phyloP scores from a whole-genome alignment of 2,113 vertebrate genomes.

The Clinocottus analis region DNA sequence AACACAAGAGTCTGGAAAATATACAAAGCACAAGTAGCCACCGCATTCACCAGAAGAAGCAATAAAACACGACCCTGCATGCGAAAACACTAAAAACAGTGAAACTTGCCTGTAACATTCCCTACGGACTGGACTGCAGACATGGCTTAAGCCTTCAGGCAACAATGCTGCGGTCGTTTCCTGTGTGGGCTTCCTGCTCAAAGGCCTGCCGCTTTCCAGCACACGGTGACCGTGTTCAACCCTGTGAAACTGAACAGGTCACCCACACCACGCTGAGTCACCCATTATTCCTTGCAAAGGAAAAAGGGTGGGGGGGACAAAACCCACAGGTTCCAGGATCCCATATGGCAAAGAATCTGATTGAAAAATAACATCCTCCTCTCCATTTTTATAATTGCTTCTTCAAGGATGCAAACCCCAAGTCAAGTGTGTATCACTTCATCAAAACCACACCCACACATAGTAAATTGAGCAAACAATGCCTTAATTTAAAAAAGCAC shows the following conservation, averaged over 20 bases:
- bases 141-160: constrained; percentile 55
- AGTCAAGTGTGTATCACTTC: neutral
- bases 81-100: constrained; percentile 46
- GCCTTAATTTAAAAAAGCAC: neutral
- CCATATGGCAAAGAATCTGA: constrained; percentile 39
- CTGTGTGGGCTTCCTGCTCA: constrained; percentile 79
- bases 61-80: constrained; percentile 30
- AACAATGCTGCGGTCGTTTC: constrained; percentile 76
- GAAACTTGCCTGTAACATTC: constrained; percentile 58
- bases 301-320: constrained; percentile 53
- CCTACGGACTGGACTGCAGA: constrained; percentile 56
- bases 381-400: too few species aligned
- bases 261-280: constrained; percentile 67
- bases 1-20: constrained; percentile 9
- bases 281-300: constrained; percentile 55
- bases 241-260: constrained; percentile 73
- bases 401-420: neutral
- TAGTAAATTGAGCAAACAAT: neutral
- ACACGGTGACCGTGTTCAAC: constrained; percentile 57
- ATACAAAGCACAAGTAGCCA: constrained; percentile 3
- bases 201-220: constrained; percentile 61
- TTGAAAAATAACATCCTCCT: constrained; percentile 70
- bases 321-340: constrained; percentile 59
- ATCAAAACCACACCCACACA: neutral
- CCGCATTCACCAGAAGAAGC: neutral